Evolutionary conservation across 2,113 vertebrate genomes (phyloP).

Genomic region (Chamaea fasciata): DNA sequence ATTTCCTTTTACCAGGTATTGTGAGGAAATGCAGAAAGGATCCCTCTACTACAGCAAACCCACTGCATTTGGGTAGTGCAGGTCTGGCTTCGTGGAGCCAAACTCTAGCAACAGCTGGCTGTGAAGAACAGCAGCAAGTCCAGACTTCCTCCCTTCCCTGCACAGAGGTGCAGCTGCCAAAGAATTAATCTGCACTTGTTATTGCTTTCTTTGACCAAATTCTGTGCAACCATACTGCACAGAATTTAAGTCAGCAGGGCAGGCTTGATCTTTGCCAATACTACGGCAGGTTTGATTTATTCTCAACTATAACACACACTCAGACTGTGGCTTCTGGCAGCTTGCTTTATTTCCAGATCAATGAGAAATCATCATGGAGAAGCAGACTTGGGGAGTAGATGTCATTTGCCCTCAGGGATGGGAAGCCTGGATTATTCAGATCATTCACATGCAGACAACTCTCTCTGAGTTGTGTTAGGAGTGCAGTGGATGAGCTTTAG

Average conservation of each 20-base stretch:
- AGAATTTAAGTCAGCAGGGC: constrained; percentile 12
- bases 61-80: background rate
- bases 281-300: constrained; percentile 50
- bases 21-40: background rate
- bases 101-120: background rate
- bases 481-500: background rate
- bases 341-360: constrained; percentile 23
- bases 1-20: background rate
- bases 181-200: background rate
- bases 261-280: background rate
- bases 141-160: background rate
- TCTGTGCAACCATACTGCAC: constrained; percentile 17
- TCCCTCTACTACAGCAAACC: background rate
- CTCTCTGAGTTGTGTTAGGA: background rate
- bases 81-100: background rate
- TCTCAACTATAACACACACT: background rate
- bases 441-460: background rate
- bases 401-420: background rate
- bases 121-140: background rate
- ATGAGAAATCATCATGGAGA: background rate
- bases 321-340: background rate
- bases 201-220: constrained; percentile 10
- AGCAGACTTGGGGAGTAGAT: background rate
- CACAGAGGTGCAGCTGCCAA: background rate
- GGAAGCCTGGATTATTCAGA: background rate